Evolutionary conservation across 1,140 invertebrate species (phyloP).

Genomic region (Caerostris darwini): DNA sequence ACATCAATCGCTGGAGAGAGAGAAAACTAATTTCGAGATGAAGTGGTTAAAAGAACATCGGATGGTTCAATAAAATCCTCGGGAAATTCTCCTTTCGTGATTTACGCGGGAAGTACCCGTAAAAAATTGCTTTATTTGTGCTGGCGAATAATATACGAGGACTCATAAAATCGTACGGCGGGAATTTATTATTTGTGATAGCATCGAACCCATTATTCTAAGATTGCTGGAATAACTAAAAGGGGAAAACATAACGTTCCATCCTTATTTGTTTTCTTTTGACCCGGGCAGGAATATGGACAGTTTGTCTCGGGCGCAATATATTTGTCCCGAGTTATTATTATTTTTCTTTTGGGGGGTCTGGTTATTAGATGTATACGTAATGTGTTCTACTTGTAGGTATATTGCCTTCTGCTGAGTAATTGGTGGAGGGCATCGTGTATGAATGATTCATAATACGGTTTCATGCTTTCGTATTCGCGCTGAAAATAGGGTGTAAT

Average conservation of each 20-base stretch:
- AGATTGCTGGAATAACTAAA: conserved; percentile 17
- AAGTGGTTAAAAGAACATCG: not conserved
- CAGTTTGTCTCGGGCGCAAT: not conserved
- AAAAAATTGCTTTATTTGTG: conserved; percentile 39
- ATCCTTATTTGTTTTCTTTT: conserved; percentile 5
- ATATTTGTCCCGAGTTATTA: not conserved
- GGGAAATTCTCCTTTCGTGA: not conserved
- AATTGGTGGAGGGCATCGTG: not conserved
- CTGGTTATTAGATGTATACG: conserved; percentile 8
- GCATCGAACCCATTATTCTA: conserved; percentile 48
- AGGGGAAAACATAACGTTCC: conserved; percentile 24
- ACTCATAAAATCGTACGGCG: conserved; percentile 32
- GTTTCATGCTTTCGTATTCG: not conserved
- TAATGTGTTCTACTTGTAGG: conserved; percentile 9
- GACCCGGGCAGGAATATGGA: not conserved
- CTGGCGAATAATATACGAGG: not conserved
- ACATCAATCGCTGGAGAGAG: not conserved
- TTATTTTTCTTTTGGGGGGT: no score
- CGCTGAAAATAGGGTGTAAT: not conserved
- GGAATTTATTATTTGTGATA: conserved; percentile 34
- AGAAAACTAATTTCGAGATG: not conserved
- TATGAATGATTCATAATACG: not conserved
- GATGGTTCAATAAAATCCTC: conserved; percentile 20
- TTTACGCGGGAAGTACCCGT: conserved; percentile 21
- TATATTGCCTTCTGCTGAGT: not conserved